Base-by-base conservation (phyloP, 1,140 invertebrate species). In the Mercenaria mercenaria region DNA sequence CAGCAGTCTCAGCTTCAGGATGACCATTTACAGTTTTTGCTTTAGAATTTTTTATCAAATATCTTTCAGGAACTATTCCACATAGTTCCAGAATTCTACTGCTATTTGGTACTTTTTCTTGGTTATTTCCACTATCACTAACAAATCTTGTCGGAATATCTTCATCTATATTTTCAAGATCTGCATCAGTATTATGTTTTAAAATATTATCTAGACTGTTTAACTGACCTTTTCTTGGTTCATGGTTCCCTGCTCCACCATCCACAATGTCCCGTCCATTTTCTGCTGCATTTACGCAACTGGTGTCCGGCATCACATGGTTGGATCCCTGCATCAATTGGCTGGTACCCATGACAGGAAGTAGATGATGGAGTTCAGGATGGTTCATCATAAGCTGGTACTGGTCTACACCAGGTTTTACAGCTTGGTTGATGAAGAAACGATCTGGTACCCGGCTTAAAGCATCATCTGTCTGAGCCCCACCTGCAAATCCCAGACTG, bases 61-160 rank as follows among this genome's bases (percentile, higher is more conserved):
- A 87, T 32, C 85, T 34, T 34, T 76, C 72, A 23, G 85, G 85
- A 18, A 87, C 85, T 4, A 87, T 87, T 39, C 85, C 85, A 79
- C 85, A 61, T 1, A 87, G 52, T 37, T 79, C 85, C n/a, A 87
- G 26, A 26, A 87, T 26, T 29, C 59, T 23, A 41, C 72, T 79
- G 15, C 43, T 87, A n/a, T 79, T 32, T n/a, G 67, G 34, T 8
- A 87, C 29, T 72, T 50, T 74, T 26, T 87, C 85, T 41, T 47
- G 15, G n/a, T 39, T 69, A 67, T 39, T 77, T 18, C 79, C 56
- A 13, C 26, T 56, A 79, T 15, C 34, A 18, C 56, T 56, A 1
- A 34, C 43, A 23, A 32, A 41, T 23, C 43, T 29, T 43, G 10
- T 50, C 8, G 72, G 41, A 52, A 41, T 52, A 52, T n/a, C 47